phyloP scores from a whole-genome alignment of 2,113 vertebrate species.

The Shinisaurus crocodilurus region DNA sequence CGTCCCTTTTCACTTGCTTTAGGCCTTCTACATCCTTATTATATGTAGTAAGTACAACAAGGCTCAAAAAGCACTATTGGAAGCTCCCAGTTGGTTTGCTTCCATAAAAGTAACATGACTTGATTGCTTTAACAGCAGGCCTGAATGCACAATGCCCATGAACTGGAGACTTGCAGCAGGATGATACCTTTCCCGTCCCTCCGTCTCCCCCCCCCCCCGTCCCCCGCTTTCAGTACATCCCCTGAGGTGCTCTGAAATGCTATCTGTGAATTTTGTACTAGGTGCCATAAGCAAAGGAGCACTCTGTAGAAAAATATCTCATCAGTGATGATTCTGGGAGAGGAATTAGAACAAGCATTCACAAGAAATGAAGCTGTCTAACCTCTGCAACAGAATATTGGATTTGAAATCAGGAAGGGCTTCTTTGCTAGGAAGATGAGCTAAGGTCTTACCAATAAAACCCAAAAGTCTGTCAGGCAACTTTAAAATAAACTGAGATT shows the following conservation, averaged over 20 bases:
- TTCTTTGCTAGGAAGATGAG: neutral
- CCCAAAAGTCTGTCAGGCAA: constrained; percentile 61
- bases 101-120: neutral
- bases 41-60: neutral
- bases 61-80: neutral
- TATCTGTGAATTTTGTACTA: neutral
- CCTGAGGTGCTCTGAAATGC: neutral
- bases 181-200: neutral
- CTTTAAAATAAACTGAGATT: constrained; percentile 65
- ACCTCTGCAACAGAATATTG: neutral
- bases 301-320: neutral
- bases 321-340: neutral
- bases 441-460: constrained; percentile 64
- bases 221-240: no score
- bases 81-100: neutral
- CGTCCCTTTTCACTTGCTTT: neutral
- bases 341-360: neutral
- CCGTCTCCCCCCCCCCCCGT: no score
- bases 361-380: neutral
- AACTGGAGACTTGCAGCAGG: neutral
- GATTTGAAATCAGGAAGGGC: neutral
- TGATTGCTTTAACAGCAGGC: neutral
- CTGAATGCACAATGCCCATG: neutral
- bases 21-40: neutral
- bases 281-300: neutral